Evolutionary conservation across 2,113 vertebrate genomes (phyloP).

Genomic region (human (Homo sapiens)): GRCh38 chr21:31398001-31398500

Average conservation of each 20-base stretch:
- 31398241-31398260: conserved; percentile 71
- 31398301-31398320: conserved; percentile 15
- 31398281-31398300: conserved; percentile 62
- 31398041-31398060: not conserved
- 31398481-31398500: not conserved
- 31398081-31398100: not conserved
- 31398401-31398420: not conserved
- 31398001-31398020: not conserved
- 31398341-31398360: not conserved
- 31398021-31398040: not conserved
- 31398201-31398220: conserved; percentile 66
- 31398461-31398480: not conserved
- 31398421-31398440: not conserved
- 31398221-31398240: conserved; percentile 63
- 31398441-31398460: not conserved
- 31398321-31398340: not conserved
- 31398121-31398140: conserved; percentile 67
- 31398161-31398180: conserved; percentile 75
- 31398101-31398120: conserved; percentile 72
- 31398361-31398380: not conserved
- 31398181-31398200: conserved; percentile 75
- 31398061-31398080: too few relatives aligned
- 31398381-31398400: not conserved
- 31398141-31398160: conserved; percentile 76
- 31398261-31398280: conserved; percentile 71